These are phyloP conservation scores for Lordiphosa collinella DNA, from an alignment of 1,140 invertebrate genomes.

Conservation along the genomic window DNA sequence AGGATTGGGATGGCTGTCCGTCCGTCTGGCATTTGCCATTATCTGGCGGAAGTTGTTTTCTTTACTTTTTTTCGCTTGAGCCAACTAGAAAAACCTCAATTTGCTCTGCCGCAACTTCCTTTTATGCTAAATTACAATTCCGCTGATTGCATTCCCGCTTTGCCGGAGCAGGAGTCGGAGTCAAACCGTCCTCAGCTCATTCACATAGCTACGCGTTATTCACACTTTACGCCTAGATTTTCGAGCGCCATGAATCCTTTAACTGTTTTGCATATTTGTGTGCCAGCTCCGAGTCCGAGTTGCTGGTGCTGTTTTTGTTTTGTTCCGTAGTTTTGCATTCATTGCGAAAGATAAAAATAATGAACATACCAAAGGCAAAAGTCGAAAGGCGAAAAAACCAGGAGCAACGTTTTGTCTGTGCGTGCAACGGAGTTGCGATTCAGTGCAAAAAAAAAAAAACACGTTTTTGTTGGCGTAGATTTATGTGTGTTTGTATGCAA, in stretches of 20 bases:
- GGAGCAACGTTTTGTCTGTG: conserved; percentile 46
- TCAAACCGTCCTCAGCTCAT: conserved; percentile 64
- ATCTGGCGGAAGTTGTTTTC: conserved; percentile 70
- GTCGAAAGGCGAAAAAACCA: conserved; percentile 47
- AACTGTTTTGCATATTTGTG: conserved; percentile 73
- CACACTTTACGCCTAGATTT: conserved; percentile 76
- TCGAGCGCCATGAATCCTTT: conserved; percentile 70
- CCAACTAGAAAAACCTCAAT: conserved; percentile 45
- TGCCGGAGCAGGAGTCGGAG: neutral
- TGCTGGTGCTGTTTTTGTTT: conserved; percentile 55
- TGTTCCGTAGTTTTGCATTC: conserved; percentile 71
- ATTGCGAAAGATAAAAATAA: conserved; percentile 77
- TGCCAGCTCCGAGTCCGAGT: conserved; percentile 18
- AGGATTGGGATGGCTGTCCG: neutral
- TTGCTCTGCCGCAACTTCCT: conserved; percentile 54
- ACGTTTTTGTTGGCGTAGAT: conserved; percentile 61
- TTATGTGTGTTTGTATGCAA: conserved; percentile 47
- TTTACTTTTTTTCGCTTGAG: conserved; percentile 27
- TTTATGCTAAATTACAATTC: conserved; percentile 75
- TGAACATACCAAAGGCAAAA: conserved; percentile 76
- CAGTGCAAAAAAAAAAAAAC: conserved; percentile 14
- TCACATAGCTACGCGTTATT: conserved; percentile 75
- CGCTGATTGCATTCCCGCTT: conserved; percentile 65
- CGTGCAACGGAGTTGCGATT: conserved; percentile 67
- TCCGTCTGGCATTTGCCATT: conserved; percentile 50